These are phyloP conservation scores for Staurois parvus DNA, from an alignment of 2,797 vertebrate species.

Conservation along the genomic window DNA sequence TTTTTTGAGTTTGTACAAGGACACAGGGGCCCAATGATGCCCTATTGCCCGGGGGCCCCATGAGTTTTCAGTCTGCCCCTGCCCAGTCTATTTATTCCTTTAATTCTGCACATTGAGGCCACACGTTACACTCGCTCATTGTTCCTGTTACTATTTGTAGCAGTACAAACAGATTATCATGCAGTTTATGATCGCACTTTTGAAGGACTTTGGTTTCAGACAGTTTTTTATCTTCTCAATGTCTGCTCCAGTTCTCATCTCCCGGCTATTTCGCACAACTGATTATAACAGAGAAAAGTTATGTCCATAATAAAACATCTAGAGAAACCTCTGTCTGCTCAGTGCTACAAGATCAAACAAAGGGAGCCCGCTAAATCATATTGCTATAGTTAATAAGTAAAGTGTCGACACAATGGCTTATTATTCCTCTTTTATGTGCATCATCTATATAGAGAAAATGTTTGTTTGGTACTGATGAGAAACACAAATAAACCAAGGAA, in stretches of 20 bases:
- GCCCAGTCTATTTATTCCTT: not conserved
- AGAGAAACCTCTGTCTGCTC: conserved; percentile 28
- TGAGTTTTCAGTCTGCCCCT: too few relatives aligned
- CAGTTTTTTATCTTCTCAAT: conserved; percentile 51
- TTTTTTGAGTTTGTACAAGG: too few relatives aligned
- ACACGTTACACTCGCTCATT: not conserved
- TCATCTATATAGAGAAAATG: conserved; percentile 10
- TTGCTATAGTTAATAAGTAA: conserved; percentile 17
- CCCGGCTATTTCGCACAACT: conserved; percentile 37
- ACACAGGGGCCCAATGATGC: too few relatives aligned
- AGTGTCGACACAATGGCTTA: not conserved
- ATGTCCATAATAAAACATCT: conserved; percentile 51
- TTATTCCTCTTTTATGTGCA: conserved; percentile 25
- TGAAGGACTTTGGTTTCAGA: conserved; percentile 55
- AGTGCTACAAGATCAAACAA: conserved; percentile 10
- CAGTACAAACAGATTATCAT: conserved; percentile 40
- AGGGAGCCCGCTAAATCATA: conserved; percentile 27
- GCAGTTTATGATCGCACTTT: conserved; percentile 28
- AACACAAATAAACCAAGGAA: not conserved
- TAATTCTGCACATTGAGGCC: not conserved
- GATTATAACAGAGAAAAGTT: conserved; percentile 42
- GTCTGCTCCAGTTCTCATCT: conserved; percentile 30
- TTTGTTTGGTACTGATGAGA: not conserved
- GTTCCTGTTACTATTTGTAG: conserved; percentile 2
- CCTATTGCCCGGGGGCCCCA: too few relatives aligned